Evolutionary conservation across 2,888 invertebrate genomes (phyloP), one percentile per base, ranked within the genome.

Genomic region (Archips xylosteana): DNA sequence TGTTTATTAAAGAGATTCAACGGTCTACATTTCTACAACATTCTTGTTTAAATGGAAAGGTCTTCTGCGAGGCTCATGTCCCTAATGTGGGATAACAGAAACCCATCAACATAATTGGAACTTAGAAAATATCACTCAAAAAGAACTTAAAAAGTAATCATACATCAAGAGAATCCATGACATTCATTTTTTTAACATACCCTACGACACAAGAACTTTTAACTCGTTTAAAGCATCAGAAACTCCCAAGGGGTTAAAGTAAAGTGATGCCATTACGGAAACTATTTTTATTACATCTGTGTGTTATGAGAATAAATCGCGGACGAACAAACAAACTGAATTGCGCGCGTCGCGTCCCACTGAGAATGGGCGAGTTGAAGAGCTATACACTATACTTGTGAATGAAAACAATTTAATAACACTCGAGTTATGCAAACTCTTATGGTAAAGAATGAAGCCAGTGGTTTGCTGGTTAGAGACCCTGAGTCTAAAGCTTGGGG

Each of bases 291-390:
- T 74, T 69, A 61, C 54, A 69, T 61, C 65, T 78, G 70, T 79
- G 79, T 83, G 84, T 87, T 89, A 88, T 88, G 87, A 86, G 79
- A 85, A 89, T 89, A 89, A 89, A 89, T 88, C 85, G 84, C 79
- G 76, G 74, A 75, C 70, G 76, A 77, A 80, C 81, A 84, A 83
- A 85, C 84, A 83, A 81, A 83, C 83, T 83, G 84, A 84, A 83
- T 84, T 82, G 85, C 82, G 78, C 82, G 79, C 77, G 15, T 57
- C 13, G 79, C 78, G 75, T 76, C 76, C 76, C 78, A 74, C 78
- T 80, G 57, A 76, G 77, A 77, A 72, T 57, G 13, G 49, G n/a
- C 5, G 45, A 39, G 71, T 81, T 76, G 75, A 78, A 70, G 71
- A 0, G 54, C 75, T 75, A 62, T 73, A 77, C 78, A 80, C 73